Evolutionary conservation across 2,797 vertebrate species (phyloP).

Genomic region (Rhodeus uyekii): DNA sequence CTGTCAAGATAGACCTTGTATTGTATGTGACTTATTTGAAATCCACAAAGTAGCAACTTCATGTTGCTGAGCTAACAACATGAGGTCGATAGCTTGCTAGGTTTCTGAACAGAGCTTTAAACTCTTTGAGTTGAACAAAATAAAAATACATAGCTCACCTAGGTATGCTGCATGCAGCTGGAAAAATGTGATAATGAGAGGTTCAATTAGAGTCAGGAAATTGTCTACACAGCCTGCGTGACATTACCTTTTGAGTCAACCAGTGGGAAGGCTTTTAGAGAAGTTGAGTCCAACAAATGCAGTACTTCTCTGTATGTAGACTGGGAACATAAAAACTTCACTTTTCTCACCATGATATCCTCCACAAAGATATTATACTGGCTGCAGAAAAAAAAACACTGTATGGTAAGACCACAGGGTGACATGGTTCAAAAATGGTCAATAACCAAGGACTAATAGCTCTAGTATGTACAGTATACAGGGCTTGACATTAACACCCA

Average conservation of each 20-base stretch:
- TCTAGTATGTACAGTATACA: too few relatives aligned
- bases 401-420: background rate
- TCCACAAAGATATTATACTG: slow-evolving; percentile 95
- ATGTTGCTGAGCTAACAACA: background rate
- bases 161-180: background rate
- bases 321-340: slow-evolving; percentile 87
- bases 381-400: slow-evolving; percentile 68
- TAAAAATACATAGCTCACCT: background rate
- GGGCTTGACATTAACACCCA: too few relatives aligned
- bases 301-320: slow-evolving; percentile 86
- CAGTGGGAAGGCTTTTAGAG: slow-evolving; percentile 86
- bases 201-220: background rate
- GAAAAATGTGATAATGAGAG: background rate
- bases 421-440: background rate
- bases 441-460: too few relatives aligned
- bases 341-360: slow-evolving; percentile 94
- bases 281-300: slow-evolving; percentile 79
- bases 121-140: background rate
- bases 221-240: background rate
- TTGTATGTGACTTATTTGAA: background rate
- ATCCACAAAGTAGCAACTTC: background rate
- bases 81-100: background rate
- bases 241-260: slow-evolving; percentile 89
- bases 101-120: background rate
- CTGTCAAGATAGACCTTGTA: background rate